Conservation (phyloP, 2,888 invertebrate genomes). For the Noctua janthe region DNA sequence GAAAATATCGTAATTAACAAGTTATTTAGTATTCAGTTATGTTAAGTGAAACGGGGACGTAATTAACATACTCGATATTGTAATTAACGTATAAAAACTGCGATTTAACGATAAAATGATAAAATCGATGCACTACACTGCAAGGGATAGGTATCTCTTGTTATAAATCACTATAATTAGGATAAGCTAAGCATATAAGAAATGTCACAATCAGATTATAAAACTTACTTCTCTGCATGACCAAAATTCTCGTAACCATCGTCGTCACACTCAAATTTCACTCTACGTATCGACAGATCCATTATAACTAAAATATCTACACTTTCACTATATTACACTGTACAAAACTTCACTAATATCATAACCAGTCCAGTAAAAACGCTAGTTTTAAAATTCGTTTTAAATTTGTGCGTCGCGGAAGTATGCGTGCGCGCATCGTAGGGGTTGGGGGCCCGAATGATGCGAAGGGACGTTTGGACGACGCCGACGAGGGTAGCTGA, state of each 20-base stretch:
- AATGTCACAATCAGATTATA: slow-evolving; percentile 19
- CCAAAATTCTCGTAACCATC: slow-evolving; percentile 79
- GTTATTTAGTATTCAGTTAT: slow-evolving; percentile 40
- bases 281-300: slow-evolving; percentile 85
- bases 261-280: slow-evolving; percentile 81
- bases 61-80: slow-evolving; percentile 42
- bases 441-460: slow-evolving; percentile 80
- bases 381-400: slow-evolving; percentile 56
- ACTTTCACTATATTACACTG: slow-evolving; percentile 71
- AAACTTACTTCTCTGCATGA: slow-evolving; percentile 71
- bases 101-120: slow-evolving; percentile 20
- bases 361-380: slow-evolving; percentile 71
- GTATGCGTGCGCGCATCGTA: slow-evolving; percentile 82
- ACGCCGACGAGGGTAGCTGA: slow-evolving; percentile 43
- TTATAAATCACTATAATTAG: not conserved
- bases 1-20: slow-evolving; percentile 42
- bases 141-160: not conserved
- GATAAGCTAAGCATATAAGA: not conserved
- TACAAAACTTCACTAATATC: slow-evolving; percentile 70
- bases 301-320: slow-evolving; percentile 73
- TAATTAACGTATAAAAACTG: slow-evolving; percentile 34
- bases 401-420: slow-evolving; percentile 51
- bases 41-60: slow-evolving; percentile 44
- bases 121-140: slow-evolving; percentile 21
- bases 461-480: slow-evolving; percentile 65